phyloP scores from a whole-genome alignment of 2,113 vertebrate genomes.

The Leptobrachium leishanense region DNA sequence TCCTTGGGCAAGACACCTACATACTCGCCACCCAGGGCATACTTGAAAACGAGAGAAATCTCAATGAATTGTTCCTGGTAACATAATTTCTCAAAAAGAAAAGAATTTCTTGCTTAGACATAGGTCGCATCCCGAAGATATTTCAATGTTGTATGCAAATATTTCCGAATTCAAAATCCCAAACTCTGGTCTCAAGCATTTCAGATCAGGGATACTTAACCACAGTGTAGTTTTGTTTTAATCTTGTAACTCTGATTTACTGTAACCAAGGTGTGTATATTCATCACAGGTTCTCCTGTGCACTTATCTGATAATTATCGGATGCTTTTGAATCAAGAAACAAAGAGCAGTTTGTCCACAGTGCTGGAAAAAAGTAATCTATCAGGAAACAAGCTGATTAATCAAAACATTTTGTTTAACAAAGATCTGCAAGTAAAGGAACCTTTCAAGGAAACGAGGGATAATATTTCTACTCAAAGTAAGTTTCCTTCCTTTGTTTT shows the following conservation, averaged over 20 bases:
- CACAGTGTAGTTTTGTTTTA: no score
- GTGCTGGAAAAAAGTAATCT: slow-evolving; percentile 58
- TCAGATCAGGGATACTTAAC: no score
- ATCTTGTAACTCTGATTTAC: neutral
- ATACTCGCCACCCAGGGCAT: no score
- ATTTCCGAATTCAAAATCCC: no score
- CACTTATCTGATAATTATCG: slow-evolving; percentile 63
- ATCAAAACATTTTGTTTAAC: slow-evolving; percentile 17
- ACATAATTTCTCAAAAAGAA: no score
- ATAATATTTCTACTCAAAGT: slow-evolving; percentile 36
- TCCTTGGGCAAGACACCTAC: no score
- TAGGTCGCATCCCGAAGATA: no score
- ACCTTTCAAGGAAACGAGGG: slow-evolving; percentile 49
- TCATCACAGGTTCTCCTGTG: slow-evolving; percentile 72
- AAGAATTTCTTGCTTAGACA: no score
- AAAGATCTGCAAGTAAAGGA: slow-evolving; percentile 52
- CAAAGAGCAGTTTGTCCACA: slow-evolving; percentile 62
- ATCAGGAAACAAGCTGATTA: slow-evolving; percentile 37
- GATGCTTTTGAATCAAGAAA: slow-evolving; percentile 59
- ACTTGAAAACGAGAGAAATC: no score
- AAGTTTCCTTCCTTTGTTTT: neutral
- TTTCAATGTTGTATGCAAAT: no score
- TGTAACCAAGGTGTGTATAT: slow-evolving; percentile 36
- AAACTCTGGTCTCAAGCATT: no score
- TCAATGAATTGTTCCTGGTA: no score